Percentiles rank a stretch among this genome's conserved stretches.
phyloP scores from a whole-genome alignment of 37 sponge, comb jelly and placozoan species.

The Haliclona indistincta region DNA sequence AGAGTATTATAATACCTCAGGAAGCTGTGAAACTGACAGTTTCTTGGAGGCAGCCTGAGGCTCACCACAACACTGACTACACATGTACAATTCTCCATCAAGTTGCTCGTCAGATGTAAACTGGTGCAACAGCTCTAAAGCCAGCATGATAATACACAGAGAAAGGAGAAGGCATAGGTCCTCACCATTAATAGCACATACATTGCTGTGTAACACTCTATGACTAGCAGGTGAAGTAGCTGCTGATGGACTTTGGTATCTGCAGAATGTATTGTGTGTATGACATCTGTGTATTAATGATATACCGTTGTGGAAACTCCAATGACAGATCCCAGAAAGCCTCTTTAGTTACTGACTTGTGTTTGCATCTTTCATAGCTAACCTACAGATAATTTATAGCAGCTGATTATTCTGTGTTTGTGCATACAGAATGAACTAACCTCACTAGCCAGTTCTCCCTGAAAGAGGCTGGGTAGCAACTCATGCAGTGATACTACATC shows the following conservation, averaged over 20 bases:
- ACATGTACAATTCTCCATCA: conserved; percentile 31
- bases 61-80: conserved; percentile 24
- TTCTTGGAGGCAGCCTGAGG: conserved; percentile 38
- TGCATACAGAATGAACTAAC: conserved; percentile 15
- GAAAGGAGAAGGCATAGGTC: conserved; percentile 9
- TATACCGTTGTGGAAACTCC: conserved; percentile 57
- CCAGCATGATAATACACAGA: not conserved
- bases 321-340: conserved; percentile 76
- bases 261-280: not conserved
- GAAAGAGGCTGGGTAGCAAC: conserved; percentile 58
- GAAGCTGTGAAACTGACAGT: conserved; percentile 35
- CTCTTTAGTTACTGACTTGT: conserved; percentile 37
- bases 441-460: conserved; percentile 60
- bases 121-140: conserved; percentile 51
- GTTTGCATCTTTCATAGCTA: conserved; percentile 51
- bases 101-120: conserved; percentile 37
- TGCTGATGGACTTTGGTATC: not conserved
- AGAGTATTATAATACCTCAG: conserved; percentile 31
- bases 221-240: not conserved
- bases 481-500: conserved; percentile 14
- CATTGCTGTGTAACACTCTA: not conserved
- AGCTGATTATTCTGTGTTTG: not conserved
- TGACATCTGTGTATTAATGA: not conserved
- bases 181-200: not conserved
- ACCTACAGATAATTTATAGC: conserved; percentile 21